phyloP scores from a whole-genome alignment of 2,888 invertebrate genomes.

The Steinernema scapterisci region DNA sequence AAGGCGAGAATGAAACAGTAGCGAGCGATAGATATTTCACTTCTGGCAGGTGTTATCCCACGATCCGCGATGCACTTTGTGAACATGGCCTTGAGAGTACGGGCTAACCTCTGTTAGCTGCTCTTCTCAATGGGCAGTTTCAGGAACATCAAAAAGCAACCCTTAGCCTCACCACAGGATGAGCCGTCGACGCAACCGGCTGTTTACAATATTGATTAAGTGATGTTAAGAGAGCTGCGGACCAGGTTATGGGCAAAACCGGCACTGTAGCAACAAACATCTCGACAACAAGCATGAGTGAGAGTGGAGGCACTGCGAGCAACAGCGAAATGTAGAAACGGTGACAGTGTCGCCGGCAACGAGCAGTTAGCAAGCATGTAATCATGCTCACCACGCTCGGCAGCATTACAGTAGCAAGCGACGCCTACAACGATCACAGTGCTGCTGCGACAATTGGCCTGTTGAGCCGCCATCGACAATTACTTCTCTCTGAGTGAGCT shows the following conservation, averaged over 20 bases:
- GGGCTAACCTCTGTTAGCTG: background rate
- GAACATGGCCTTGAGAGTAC: background rate
- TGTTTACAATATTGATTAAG: conserved; percentile 29
- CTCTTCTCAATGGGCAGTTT: background rate
- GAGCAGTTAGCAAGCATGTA: conserved; percentile 32
- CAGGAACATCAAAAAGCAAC: background rate
- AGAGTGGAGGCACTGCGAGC: conserved; percentile 32
- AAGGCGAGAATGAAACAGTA: conserved; percentile 16
- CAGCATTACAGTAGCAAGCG: conserved; percentile 31
- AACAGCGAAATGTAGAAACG: conserved; percentile 18
- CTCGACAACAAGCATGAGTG: conserved; percentile 33
- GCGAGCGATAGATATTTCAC: background rate
- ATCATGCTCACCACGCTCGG: conserved; percentile 28
- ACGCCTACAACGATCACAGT: conserved; percentile 19
- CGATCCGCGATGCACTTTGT: conserved; percentile 22
- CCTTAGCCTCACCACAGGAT: background rate
- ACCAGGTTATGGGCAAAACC: conserved; percentile 33
- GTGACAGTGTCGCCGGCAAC: conserved; percentile 30
- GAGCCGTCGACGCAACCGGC: conserved; percentile 5
- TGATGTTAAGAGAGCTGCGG: conserved; percentile 32
- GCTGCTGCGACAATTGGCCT: conserved; percentile 27
- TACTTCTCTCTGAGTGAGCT: background rate
- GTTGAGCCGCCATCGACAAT: conserved; percentile 22
- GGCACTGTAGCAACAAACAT: conserved; percentile 32
- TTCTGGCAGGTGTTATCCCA: background rate